Evolutionary conservation across 2,797 vertebrate species (phyloP).

Genomic region (Bovichtus diacanthus): DNA sequence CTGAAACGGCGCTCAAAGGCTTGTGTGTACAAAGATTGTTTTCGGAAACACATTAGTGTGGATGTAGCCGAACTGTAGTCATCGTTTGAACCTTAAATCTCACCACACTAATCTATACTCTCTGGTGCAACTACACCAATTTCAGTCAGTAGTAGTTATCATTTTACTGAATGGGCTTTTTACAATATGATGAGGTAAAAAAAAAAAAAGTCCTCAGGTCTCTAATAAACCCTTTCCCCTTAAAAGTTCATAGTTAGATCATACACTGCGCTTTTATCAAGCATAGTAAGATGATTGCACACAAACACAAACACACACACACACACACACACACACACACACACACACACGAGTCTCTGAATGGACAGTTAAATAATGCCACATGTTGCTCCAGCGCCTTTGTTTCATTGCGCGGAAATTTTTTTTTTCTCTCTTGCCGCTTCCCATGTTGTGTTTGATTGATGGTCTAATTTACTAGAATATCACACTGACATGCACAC

Average conservation of each 20-base stretch:
- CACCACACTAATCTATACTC: slow-evolving; percentile 6
- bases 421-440: slow-evolving; percentile 64
- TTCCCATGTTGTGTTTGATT: slow-evolving; percentile 78
- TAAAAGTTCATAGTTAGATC: slow-evolving; percentile 26
- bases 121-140: neutral
- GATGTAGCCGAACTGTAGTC: neutral
- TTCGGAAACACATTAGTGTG: too few species aligned
- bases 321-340: slow-evolving; percentile 34
- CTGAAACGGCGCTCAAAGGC: too few species aligned
- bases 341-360: slow-evolving; percentile 61
- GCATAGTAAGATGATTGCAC: neutral
- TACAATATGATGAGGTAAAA: slow-evolving; percentile 12
- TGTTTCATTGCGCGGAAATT: slow-evolving; percentile 71
- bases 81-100: neutral
- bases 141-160: neutral
- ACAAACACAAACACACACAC: slow-evolving; percentile 20
- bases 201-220: slow-evolving; percentile 2
- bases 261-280: slow-evolving; percentile 15
- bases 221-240: slow-evolving; percentile 15
- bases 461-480: slow-evolving; percentile 87
- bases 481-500: slow-evolving; percentile 70
- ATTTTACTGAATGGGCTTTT: slow-evolving; percentile 4
- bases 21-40: too few species aligned
- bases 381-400: slow-evolving; percentile 80
- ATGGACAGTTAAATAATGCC: slow-evolving; percentile 85